Evolutionary conservation across 2,113 vertebrate genomes (phyloP).

Genomic region (Datnioides undecimradiatus): DNA sequence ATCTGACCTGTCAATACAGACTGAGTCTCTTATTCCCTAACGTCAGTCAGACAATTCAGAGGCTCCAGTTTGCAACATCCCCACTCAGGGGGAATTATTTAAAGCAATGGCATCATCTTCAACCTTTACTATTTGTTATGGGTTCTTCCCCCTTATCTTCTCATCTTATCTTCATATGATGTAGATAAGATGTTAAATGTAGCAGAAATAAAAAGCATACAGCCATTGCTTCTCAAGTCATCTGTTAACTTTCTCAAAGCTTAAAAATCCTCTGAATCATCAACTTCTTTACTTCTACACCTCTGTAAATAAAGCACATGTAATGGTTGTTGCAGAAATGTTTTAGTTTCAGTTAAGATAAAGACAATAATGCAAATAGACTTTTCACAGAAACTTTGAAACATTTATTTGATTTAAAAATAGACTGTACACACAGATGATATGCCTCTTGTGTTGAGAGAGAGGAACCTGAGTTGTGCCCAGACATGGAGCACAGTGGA

Average conservation of each 20-base stretch:
- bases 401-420: background rate
- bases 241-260: background rate
- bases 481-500: slow-evolving; percentile 49
- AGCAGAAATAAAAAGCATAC: background rate
- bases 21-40: background rate
- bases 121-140: background rate
- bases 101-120: background rate
- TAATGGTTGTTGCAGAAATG: background rate
- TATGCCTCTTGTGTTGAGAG: background rate
- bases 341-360: background rate
- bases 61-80: slow-evolving; percentile 9
- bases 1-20: slow-evolving; percentile 12
- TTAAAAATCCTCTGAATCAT: background rate
- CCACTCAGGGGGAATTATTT: slow-evolving; percentile 1
- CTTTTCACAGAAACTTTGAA: background rate
- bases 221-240: background rate
- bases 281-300: background rate
- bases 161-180: background rate
- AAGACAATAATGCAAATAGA: background rate
- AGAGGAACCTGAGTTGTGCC: slow-evolving; percentile 10
- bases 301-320: background rate
- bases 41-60: slow-evolving; percentile 29
- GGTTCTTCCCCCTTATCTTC: background rate
- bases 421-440: background rate
- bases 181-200: background rate